A percentile compares a stretch with the other conserved stretches of the same genome.
Conservation (phyloP, 2,113 vertebrate species). For the Catharus minimus region DNA sequence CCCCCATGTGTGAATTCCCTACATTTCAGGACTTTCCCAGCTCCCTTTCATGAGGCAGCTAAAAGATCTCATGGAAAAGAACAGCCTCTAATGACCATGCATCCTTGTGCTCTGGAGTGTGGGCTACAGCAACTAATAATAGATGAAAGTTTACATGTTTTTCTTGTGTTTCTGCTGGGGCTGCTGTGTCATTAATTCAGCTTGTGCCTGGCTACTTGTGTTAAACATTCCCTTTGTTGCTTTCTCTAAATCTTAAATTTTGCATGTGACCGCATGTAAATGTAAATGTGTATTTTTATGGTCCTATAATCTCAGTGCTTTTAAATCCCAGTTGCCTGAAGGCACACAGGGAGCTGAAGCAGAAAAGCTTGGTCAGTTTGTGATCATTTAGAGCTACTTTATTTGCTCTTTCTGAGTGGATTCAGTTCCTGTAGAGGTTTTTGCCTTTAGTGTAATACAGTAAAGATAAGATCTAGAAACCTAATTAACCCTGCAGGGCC, state of each 20-base stretch:
- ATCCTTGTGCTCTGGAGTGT: conserved; percentile 46
- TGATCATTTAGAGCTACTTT: conserved; percentile 81
- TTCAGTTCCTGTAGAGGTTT: conserved; percentile 59
- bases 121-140: conserved; percentile 49
- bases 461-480: conserved; percentile 62
- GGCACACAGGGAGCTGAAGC: conserved; percentile 73
- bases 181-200: conserved; percentile 70
- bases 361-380: conserved; percentile 77
- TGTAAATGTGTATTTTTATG: conserved; percentile 79
- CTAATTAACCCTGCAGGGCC: conserved; percentile 67
- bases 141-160: conserved; percentile 66
- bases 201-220: conserved; percentile 60
- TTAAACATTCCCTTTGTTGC: conserved; percentile 73
- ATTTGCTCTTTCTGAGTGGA: conserved; percentile 74
- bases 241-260: conserved; percentile 71
- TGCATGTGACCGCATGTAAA: conserved; percentile 80
- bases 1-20: conserved; percentile 18
- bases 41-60: not conserved
- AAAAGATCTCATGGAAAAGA: conserved; percentile 48
- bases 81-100: not conserved
- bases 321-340: conserved; percentile 68
- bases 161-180: conserved; percentile 61
- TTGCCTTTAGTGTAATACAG: conserved; percentile 50
- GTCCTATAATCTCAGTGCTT: conserved; percentile 73
- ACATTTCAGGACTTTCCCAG: conserved; percentile 18